Conservation (phyloP, 2,888 invertebrate genomes). For the Acleris emargana region DNA sequence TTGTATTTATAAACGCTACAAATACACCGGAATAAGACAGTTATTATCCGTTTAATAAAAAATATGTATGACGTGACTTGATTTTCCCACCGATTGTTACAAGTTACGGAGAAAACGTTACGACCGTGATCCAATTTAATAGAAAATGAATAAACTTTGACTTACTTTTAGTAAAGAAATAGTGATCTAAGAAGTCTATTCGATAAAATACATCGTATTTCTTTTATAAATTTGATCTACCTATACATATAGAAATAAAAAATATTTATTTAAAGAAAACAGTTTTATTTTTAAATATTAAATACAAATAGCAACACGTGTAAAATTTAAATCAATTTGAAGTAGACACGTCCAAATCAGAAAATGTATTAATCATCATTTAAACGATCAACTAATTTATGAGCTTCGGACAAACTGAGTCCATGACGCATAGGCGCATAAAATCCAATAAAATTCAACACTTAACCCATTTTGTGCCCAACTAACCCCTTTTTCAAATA, state of each 20-base stretch:
- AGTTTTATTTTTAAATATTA: no score
- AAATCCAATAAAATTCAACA: background rate
- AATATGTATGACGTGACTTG: constrained; percentile 8
- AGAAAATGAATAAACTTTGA: constrained; percentile 11
- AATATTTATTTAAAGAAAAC: no score
- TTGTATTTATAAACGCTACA: background rate
- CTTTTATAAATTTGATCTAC: no score
- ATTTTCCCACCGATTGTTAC: constrained; percentile 25
- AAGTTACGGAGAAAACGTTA: constrained; percentile 25
- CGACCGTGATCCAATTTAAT: constrained; percentile 15
- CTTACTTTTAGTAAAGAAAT: background rate
- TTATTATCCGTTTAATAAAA: background rate
- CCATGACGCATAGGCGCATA: no score
- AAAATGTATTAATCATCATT: no score
- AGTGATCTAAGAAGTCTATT: background rate
- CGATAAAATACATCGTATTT: no score
- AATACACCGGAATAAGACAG: background rate
- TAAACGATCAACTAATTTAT: no score
- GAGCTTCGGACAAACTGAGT: no score
- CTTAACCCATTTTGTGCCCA: background rate
- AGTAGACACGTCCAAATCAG: no score
- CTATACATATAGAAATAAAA: no score
- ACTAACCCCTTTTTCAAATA: background rate
- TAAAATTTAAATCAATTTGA: no score
- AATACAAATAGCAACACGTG: no score